Evolutionary conservation across 2,113 vertebrate genomes (phyloP).

Genomic region (Amia ocellicauda): DNA sequence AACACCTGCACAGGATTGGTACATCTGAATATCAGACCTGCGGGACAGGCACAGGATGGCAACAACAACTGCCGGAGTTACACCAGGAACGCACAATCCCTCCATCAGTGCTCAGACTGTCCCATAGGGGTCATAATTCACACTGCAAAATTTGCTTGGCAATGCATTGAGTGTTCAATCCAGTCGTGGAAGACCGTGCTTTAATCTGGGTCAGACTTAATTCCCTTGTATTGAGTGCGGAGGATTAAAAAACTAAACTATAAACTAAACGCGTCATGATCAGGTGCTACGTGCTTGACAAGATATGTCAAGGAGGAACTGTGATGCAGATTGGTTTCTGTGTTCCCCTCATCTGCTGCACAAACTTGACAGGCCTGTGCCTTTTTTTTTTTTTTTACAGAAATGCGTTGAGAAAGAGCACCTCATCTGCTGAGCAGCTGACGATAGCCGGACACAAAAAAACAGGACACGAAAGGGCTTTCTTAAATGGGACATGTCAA

Average conservation of each 20-base stretch:
- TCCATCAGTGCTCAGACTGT: too few relatives aligned
- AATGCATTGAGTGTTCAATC: constrained; percentile 58
- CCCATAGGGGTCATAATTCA: constrained; percentile 62
- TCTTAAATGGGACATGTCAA: constrained; percentile 2
- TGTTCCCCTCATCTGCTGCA: not conserved
- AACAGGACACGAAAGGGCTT: not conserved
- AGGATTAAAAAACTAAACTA: not conserved
- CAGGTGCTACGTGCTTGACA: not conserved
- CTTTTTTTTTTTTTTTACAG: not conserved
- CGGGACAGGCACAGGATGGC: too few relatives aligned
- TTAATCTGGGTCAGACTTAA: constrained; percentile 25
- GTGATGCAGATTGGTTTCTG: not conserved
- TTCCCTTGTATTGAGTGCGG: constrained; percentile 23
- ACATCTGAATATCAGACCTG: too few relatives aligned
- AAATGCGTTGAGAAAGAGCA: too few relatives aligned
- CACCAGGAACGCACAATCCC: too few relatives aligned
- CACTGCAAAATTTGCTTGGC: constrained; percentile 60
- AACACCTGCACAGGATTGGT: too few relatives aligned
- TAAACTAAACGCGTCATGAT: not conserved
- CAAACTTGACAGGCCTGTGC: not conserved
- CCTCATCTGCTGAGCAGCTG: not conserved
- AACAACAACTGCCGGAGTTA: too few relatives aligned
- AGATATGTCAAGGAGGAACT: not conserved
- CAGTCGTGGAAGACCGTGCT: constrained; percentile 38
- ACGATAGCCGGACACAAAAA: not conserved